A percentile compares a stretch with the other conserved stretches of the same genome.
phyloP scores from a whole-genome alignment of 2,888 invertebrate species.

The Epinotia bilunana region DNA sequence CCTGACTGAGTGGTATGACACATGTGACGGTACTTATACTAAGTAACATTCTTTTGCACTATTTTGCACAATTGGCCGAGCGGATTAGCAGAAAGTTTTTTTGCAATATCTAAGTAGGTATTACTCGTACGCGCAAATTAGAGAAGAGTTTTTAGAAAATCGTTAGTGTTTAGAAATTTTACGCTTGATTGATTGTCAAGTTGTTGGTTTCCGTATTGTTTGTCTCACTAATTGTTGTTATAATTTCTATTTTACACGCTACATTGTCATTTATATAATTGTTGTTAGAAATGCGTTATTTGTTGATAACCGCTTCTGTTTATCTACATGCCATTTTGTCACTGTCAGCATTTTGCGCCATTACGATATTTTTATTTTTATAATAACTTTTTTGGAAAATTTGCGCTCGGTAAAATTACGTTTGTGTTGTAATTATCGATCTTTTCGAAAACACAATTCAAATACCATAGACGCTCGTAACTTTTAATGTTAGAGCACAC shows the following conservation, averaged over 20 bases:
- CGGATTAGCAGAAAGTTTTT: slow-evolving; percentile 25
- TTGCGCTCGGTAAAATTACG: no score
- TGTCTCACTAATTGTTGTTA: neutral
- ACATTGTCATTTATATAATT: neutral
- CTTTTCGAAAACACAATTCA: no score
- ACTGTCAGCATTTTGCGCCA: neutral
- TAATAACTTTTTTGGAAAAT: no score
- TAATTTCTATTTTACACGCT: neutral
- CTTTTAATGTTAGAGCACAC: no score
- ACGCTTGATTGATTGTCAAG: neutral
- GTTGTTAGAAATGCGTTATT: neutral
- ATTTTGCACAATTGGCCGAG: slow-evolving; percentile 23
- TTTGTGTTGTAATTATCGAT: no score
- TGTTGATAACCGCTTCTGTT: neutral
- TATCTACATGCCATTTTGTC: neutral
- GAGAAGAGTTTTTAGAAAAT: slow-evolving; percentile 7
- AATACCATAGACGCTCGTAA: no score
- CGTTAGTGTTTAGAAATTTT: neutral
- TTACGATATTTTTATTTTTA: no score
- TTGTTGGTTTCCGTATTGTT: neutral
- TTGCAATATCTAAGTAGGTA: slow-evolving; percentile 1
- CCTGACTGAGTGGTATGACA: slow-evolving; percentile 34
- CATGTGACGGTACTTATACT: slow-evolving; percentile 39
- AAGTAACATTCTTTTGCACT: slow-evolving; percentile 32
- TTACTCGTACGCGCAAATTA: slow-evolving; percentile 8